phyloP scores from a whole-genome alignment of 1,140 invertebrate genomes.

The Orchesella cincta region DNA sequence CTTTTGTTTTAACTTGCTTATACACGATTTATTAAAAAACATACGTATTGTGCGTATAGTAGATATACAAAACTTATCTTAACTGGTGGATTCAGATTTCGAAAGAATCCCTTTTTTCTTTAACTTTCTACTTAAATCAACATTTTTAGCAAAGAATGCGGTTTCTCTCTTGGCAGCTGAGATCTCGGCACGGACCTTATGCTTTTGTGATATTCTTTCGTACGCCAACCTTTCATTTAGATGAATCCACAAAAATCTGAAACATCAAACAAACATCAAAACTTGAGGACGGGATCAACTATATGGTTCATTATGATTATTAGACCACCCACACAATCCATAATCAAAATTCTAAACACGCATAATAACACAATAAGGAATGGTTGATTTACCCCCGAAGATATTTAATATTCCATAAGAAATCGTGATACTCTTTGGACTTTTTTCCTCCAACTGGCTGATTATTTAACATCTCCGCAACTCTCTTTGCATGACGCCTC shows the following conservation, averaged over 20 bases:
- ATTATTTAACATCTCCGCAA: slow-evolving; percentile 80
- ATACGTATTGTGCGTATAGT: no score
- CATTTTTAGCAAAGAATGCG: slow-evolving; percentile 78
- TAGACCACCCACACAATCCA: no score
- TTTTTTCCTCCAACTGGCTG: slow-evolving; percentile 83
- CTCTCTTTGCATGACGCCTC: slow-evolving; percentile 82
- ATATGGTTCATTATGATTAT: no score
- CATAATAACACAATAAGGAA: neutral
- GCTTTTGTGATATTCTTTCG: slow-evolving; percentile 84
- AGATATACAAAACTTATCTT: no score
- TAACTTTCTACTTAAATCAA: slow-evolving; percentile 74
- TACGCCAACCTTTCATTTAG: slow-evolving; percentile 88
- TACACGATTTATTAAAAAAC: no score
- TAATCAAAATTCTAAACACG: no score
- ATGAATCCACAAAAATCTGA: slow-evolving; percentile 92
- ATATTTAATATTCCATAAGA: slow-evolving; percentile 95
- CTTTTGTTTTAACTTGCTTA: no score
- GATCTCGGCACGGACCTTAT: slow-evolving; percentile 83
- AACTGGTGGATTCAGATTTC: slow-evolving; percentile 21
- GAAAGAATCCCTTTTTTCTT: slow-evolving; percentile 57
- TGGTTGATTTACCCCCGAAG: slow-evolving; percentile 72
- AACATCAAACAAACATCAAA: neutral
- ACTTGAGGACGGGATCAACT: neutral
- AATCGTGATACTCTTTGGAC: slow-evolving; percentile 82
- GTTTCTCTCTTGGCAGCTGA: slow-evolving; percentile 85